Evolutionary conservation across 2,888 invertebrate genomes (phyloP), one percentile per base, ranked within the genome.

Genomic region (Anthrax anthrax): DNA sequence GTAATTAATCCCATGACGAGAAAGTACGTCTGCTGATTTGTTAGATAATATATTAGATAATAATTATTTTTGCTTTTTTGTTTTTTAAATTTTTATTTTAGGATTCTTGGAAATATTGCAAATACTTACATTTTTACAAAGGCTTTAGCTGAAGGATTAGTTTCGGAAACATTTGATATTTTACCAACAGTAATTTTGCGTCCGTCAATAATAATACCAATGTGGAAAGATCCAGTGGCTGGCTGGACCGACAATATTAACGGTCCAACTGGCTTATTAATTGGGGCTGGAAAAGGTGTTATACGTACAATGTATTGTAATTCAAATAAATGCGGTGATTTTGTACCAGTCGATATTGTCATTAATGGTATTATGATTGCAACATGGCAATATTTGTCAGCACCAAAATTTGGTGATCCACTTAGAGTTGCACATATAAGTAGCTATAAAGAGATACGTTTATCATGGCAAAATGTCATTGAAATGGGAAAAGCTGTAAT

Each of bases 121-220:
- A 94, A 94, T 64, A 90, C 91, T 0, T 95, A 95, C 62, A 89
- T 94, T 0, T 92, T 85, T 62, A 94, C 95, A 0, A 96, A 96
- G 70, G 86, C 91, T 0, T 67, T 96, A 14, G 86, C 89, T 0
- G 95, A 96, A 66, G 78, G 81, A 14, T 60, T 92, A 48, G 82
- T 90, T 1, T 78, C 81, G 1, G 85, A 89, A 58, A 78, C 85
- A 41, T 83, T 86, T 69, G 66, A 74, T 2, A 73, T 78, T 23
- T 67, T 96, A 9, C 94, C 94, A 0, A 74, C 81, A 0, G 72
- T 85, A 46, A 82, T 96, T 46, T 67, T 92, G 19, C 70, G 95
- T 54, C 94, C 91, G 2, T 90, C 91, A 1, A 87, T 92, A 56
- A 84, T 95, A 18, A 87, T 92, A 49, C 92, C 92, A 2, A 75